Evolutionary conservation across 2,888 invertebrate species (phyloP).

Genomic region (Melinopterus prodromus): DNA sequence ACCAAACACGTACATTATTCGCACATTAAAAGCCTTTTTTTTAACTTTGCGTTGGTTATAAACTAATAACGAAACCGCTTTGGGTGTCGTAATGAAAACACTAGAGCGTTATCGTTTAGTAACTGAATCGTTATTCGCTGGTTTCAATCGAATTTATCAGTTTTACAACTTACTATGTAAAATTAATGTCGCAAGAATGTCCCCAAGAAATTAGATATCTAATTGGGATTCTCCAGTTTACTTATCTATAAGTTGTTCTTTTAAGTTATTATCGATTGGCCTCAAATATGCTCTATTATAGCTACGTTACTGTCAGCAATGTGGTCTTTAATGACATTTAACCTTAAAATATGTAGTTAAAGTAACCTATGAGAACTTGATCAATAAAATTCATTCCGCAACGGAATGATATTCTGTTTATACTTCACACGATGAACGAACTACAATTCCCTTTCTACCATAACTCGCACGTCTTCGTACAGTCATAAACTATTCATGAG

Average conservation of each 20-base stretch:
- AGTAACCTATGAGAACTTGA: too few relatives aligned
- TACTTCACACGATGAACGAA: not conserved
- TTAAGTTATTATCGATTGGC: slow-evolving; percentile 4
- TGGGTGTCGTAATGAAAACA: too few relatives aligned
- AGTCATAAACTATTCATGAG: not conserved
- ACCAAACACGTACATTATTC: too few relatives aligned
- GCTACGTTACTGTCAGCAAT: slow-evolving; percentile 1
- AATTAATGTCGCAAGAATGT: not conserved
- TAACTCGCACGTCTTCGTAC: not conserved
- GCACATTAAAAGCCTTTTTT: too few relatives aligned
- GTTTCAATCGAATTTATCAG: too few relatives aligned
- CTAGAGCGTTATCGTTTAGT: too few relatives aligned
- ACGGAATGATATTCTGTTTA: not conserved
- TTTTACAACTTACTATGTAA: too few relatives aligned
- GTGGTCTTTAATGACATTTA: not conserved
- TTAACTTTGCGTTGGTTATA: too few relatives aligned
- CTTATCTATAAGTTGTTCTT: not conserved
- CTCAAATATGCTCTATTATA: not conserved
- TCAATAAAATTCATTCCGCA: too few relatives aligned
- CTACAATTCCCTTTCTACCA: not conserved
- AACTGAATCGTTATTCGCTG: too few relatives aligned
- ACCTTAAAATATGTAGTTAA: too few relatives aligned
- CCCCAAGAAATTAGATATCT: not conserved
- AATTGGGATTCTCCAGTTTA: not conserved
- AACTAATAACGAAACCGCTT: too few relatives aligned